These are phyloP conservation scores for Diabrotica undecimpunctata DNA, from an alignment of 1,140 invertebrate genomes.

Conservation along the genomic window DNA sequence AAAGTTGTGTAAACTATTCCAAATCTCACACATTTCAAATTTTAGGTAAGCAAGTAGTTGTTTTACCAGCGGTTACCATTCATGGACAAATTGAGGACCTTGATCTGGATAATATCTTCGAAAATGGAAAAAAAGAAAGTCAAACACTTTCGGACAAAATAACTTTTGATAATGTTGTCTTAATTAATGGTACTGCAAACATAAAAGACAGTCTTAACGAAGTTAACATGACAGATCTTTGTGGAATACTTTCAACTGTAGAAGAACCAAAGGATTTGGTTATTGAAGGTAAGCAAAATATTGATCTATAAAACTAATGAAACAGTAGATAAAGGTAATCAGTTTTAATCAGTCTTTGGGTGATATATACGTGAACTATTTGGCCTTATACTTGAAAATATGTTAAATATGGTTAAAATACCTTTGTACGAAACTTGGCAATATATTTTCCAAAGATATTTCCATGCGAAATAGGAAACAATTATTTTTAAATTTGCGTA, in stretches of 20 bases:
- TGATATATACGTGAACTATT: no score
- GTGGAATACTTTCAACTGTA: conserved; percentile 22
- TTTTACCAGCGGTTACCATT: conserved; percentile 20
- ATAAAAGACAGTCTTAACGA: conserved; percentile 30
- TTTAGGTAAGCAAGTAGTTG: conserved; percentile 12
- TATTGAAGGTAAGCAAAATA: conserved; percentile 26
- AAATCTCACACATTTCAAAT: conserved; percentile 5
- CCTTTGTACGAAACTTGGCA: no score
- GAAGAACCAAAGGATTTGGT: conserved; percentile 21
- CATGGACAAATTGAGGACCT: conserved; percentile 39
- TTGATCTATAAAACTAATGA: no score
- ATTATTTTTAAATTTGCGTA: no score
- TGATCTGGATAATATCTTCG: conserved; percentile 38
- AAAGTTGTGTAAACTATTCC: not conserved
- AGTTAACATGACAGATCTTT: conserved; percentile 31
- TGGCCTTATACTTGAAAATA: no score
- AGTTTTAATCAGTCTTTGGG: no score
- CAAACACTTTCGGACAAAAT: conserved; percentile 26
- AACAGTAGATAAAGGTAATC: no score
- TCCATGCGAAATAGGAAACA: no score
- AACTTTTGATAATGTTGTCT: conserved; percentile 32
- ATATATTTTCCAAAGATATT: no score
- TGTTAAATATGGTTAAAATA: no score
- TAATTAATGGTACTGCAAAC: conserved; percentile 29
- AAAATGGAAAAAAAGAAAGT: conserved; percentile 7